Evolutionary conservation across 1,140 invertebrate genomes (phyloP).

Genomic region (Brachionus paranguensis): DNA sequence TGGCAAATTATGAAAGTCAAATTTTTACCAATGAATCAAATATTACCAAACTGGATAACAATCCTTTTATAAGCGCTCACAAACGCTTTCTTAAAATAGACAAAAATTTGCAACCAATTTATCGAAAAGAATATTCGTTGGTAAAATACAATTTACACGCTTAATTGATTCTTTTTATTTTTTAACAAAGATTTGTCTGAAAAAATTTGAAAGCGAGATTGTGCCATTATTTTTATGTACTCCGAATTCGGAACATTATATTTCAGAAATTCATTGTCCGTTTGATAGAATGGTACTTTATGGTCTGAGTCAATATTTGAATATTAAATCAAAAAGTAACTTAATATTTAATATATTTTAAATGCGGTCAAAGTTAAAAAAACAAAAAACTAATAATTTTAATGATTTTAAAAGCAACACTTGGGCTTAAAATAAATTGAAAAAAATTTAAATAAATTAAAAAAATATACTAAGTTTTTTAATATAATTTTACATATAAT

Average conservation of each 20-base stretch:
- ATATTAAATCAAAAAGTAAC: slow-evolving; percentile 38
- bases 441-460: too few species aligned
- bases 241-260: not conserved
- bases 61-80: not conserved
- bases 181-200: not conserved
- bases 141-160: not conserved
- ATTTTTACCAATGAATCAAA: not conserved
- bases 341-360: too few species aligned
- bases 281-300: slow-evolving; percentile 37
- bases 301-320: slow-evolving; percentile 29
- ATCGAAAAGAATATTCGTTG: not conserved
- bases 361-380: too few species aligned
- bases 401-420: too few species aligned
- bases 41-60: not conserved
- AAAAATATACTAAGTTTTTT: too few species aligned
- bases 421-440: too few species aligned
- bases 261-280: not conserved
- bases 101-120: not conserved
- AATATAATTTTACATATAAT: too few species aligned
- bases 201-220: not conserved
- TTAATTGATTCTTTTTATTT: not conserved
- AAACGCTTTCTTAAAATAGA: not conserved
- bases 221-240: not conserved
- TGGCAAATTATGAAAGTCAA: not conserved
- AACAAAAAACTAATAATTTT: too few species aligned